Percentiles rank a stretch among this genome's conserved stretches.
phyloP scores from a whole-genome alignment of 2,113 vertebrate species.

The Lepus americanus region DNA sequence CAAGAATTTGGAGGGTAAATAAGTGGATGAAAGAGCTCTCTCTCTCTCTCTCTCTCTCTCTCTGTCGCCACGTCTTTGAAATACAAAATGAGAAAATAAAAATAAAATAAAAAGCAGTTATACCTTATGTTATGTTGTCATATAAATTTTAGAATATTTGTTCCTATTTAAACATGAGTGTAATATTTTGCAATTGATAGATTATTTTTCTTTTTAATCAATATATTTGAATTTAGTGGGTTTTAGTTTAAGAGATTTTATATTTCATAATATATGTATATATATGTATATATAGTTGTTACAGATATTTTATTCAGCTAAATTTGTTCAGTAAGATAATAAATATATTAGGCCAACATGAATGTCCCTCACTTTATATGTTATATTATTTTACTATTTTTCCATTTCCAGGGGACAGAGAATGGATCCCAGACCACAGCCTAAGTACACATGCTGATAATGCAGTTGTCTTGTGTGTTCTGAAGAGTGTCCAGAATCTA shows the following conservation, averaged over 20 bases:
- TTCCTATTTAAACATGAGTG: neutral
- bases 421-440: slow-evolving; percentile 84
- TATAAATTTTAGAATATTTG: neutral
- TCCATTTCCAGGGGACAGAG: slow-evolving; percentile 79
- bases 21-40: too few species aligned
- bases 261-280: neutral
- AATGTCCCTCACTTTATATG: neutral
- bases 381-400: slow-evolving; percentile 13
- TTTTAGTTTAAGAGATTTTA: slow-evolving; percentile 17
- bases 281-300: neutral
- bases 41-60: too few species aligned
- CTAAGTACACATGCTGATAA: slow-evolving; percentile 73
- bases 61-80: too few species aligned
- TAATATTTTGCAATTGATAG: neutral
- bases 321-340: neutral
- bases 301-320: slow-evolving; percentile 20
- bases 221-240: neutral
- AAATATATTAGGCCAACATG: neutral
- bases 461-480: slow-evolving; percentile 51
- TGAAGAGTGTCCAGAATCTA: neutral
- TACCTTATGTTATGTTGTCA: neutral
- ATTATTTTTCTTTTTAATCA: slow-evolving; percentile 13
- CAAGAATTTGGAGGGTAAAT: too few species aligned
- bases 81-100: too few species aligned
- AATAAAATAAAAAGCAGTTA: neutral